Base-by-base conservation (phyloP, 2,113 vertebrate species). In the Polyodon spathula region DNA sequence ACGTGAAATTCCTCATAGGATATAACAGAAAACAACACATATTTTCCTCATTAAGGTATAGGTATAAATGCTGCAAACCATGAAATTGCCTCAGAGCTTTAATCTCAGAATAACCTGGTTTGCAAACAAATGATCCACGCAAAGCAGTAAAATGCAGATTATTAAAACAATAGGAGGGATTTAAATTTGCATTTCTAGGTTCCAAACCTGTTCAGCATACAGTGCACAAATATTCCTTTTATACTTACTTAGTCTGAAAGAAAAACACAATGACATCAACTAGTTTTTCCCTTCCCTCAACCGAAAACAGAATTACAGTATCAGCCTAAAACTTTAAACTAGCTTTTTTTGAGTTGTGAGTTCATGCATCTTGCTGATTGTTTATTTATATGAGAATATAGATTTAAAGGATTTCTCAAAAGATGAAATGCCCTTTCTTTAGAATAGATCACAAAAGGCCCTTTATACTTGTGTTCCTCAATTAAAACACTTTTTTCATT, bases 21-120 rank as follows among this genome's bases (percentile, higher is more conserved):
- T 76, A 79, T 82, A 85, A 81, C 81, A 84, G 63, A 81, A 85
- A 85, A 86, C 84, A 87, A 86, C 83, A 83, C 88, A 88, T 86
- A 88, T 90, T 93, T 92, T 93, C 88, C 89, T 95, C 92, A 95
- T 95, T 95, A 97, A 91, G 77, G 83, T 84, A 81, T 89, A 94
- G 86, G 91, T 93, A 95, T 90, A 93, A 94, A 94, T 90, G 86
- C 93, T 88, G 84, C 84, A 94, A 94, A 94, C 89, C 94, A 95
- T 97, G 93, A 97, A 97, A 95, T 97, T 93, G 95, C 92, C 90
- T 92, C 88, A 84, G 92, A 93, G 92, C 86, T 92, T 88, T 89
- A 87, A 84, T 85, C 80, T 84, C 88, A 87, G 91, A 94, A 95
- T 90, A 93, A 93, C 92, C 92, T 90, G 84, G 91, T 94, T 93